Conservation (phyloP, 2,888 invertebrate species). For the Tholera decimalis region DNA sequence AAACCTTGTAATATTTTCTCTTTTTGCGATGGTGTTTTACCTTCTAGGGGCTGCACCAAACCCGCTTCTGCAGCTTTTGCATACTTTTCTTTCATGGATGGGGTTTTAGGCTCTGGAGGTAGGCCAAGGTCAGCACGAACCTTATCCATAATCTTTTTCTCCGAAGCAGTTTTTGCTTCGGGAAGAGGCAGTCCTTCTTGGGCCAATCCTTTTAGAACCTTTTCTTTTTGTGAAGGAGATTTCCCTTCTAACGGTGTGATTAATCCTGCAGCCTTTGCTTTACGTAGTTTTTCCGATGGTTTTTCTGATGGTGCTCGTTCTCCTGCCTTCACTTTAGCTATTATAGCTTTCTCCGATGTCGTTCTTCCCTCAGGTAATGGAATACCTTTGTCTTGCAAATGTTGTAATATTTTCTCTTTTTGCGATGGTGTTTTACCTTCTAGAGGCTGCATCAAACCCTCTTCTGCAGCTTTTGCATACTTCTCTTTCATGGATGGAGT, state of each 20-base stretch:
- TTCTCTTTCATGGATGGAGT: slow-evolving; percentile 57
- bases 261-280: slow-evolving; percentile 53
- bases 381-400: slow-evolving; percentile 44
- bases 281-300: background rate
- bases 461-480: slow-evolving; percentile 58
- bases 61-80: background rate
- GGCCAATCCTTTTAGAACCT: background rate
- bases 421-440: background rate
- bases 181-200: background rate
- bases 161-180: background rate
- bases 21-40: background rate
- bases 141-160: background rate
- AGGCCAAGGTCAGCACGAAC: background rate
- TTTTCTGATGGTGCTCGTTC: background rate
- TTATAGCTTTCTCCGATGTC: slow-evolving; percentile 20
- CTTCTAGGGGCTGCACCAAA: background rate
- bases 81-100: background rate
- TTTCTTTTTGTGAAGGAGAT: slow-evolving; percentile 2
- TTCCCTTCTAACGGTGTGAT: background rate
- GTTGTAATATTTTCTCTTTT: slow-evolving; percentile 42
- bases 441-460: slow-evolving; percentile 15
- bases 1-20: slow-evolving; percentile 1
- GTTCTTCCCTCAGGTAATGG: slow-evolving; percentile 61
- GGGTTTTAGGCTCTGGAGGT: background rate
- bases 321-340: background rate